Evolutionary conservation across 2,797 vertebrate species (phyloP).

Genomic region (Zalophus californianus): DNA sequence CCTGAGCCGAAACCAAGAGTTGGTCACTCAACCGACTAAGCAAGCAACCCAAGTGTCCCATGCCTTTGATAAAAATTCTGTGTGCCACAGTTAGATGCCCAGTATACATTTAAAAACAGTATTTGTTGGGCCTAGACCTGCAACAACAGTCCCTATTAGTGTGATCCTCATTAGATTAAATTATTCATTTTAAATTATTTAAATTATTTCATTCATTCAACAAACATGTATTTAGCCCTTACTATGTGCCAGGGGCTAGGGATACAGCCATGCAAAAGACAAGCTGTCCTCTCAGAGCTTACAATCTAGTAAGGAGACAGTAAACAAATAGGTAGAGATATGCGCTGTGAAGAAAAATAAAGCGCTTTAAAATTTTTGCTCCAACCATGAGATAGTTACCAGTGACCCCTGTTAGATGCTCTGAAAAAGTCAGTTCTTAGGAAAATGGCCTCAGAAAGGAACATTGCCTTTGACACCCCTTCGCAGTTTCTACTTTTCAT

Average conservation of each 20-base stretch:
- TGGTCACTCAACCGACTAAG: not conserved
- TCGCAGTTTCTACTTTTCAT: conserved; percentile 1
- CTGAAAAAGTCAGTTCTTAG: not conserved
- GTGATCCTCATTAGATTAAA: not conserved
- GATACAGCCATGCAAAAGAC: not conserved
- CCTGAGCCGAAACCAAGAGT: not conserved
- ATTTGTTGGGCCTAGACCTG: conserved; percentile 11
- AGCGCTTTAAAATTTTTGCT: conserved; percentile 11
- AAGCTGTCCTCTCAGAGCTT: not conserved
- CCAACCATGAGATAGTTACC: not conserved
- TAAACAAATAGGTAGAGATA: conserved; percentile 36
- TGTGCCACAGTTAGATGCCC: not conserved
- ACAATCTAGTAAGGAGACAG: not conserved
- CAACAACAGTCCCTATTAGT: conserved; percentile 16
- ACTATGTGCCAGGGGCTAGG: not conserved
- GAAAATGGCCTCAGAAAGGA: conserved; percentile 25
- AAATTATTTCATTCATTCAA: conserved; percentile 52
- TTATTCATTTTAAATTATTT: not conserved
- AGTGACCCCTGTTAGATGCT: not conserved
- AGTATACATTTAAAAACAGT: not conserved
- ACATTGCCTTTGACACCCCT: conserved; percentile 18
- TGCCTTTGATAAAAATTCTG: conserved; percentile 45
- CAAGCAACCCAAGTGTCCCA: not conserved
- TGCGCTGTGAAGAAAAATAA: conserved; percentile 51
- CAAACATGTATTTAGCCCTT: conserved; percentile 41